Evolutionary conservation across 2,797 vertebrate species (phyloP).

Genomic region (Poecile montanus): DNA sequence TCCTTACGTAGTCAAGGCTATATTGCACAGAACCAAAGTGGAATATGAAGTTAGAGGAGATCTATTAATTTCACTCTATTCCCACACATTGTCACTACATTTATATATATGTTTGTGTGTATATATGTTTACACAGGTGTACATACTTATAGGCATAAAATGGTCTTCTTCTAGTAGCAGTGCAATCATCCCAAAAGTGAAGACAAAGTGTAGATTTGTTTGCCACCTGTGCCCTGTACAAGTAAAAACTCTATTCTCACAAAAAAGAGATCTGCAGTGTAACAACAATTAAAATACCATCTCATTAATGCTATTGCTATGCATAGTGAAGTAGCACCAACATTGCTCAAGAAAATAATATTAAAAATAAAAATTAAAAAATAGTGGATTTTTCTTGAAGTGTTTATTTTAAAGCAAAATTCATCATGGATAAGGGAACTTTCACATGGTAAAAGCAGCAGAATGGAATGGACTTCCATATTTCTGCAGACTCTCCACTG

Average conservation of each 20-base stretch:
- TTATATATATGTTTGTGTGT: not conserved
- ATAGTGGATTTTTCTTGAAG: not conserved
- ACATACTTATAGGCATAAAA: not conserved
- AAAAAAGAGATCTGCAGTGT: not conserved
- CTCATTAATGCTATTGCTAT: not conserved
- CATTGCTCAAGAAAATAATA: not conserved
- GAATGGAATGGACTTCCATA: not conserved
- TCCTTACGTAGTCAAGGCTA: not conserved
- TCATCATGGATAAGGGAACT: not conserved
- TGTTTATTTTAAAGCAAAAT: not conserved
- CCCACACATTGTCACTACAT: not conserved
- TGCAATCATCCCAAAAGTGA: not conserved
- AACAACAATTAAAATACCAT: not conserved
- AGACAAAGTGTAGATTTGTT: not conserved
- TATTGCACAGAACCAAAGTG: not conserved
- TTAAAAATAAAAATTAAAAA: not conserved
- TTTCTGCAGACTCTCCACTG: not conserved
- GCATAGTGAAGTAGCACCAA: not conserved
- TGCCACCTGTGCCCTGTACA: not conserved
- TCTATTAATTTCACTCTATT: not conserved
- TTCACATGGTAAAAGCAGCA: not conserved
- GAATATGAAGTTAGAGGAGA: not conserved
- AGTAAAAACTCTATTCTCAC: not conserved
- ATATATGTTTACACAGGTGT: accelerated
- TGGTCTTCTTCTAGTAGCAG: not conserved